Base-by-base conservation (phyloP, 2,888 invertebrate genomes). In the Seira musarum region DNA sequence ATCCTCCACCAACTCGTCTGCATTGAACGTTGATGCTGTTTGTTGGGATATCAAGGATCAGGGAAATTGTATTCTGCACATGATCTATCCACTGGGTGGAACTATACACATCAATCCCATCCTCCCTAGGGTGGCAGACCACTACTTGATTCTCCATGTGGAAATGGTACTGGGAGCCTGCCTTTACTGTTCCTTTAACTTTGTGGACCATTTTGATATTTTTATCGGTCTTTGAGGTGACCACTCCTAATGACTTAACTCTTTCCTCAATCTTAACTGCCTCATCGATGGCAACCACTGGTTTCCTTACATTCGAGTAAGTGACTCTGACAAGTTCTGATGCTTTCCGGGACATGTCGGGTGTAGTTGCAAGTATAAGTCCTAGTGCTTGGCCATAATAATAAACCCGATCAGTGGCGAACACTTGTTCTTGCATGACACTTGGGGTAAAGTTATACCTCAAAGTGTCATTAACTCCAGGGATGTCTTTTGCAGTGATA, bases 1-100 rank as follows among this genome's bases (percentile, higher is more conserved):
- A 97, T 0, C 90, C 94, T 10, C 96, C 96, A 2, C 96, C 96
- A 1, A 96, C 86, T 53, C 96, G 92, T 2, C 92, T 91, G 0
- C 95, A 93, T 60, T 90, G 89, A 0, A 96, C 90, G 82, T 93
- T 92, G 10, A 96, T 91, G 67, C 95, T 94, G 87, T 78, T 79
- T 3, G 24, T 17, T 30, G 66, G 19, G 13, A 66, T 10, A 8
- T 24, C 13, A 5, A 17, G 15, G 13, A 2, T 2, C 2, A 1
- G 87, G 0, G 93, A 90, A 6, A 94, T 89, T 0, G 91, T 90
- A 24, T 90, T 87, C 87, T 93, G 93, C 0, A 89, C 88, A 13
- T 91, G 88, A 85, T 93, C 92, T 83, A 93, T 89, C 91, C 91
- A 93, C 85, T 94, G 94, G 0, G 92, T 91, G 0, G 93, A 87